Base-by-base conservation (phyloP, 2,113 vertebrate genomes). In the Nerophis lumbriciformis region DNA sequence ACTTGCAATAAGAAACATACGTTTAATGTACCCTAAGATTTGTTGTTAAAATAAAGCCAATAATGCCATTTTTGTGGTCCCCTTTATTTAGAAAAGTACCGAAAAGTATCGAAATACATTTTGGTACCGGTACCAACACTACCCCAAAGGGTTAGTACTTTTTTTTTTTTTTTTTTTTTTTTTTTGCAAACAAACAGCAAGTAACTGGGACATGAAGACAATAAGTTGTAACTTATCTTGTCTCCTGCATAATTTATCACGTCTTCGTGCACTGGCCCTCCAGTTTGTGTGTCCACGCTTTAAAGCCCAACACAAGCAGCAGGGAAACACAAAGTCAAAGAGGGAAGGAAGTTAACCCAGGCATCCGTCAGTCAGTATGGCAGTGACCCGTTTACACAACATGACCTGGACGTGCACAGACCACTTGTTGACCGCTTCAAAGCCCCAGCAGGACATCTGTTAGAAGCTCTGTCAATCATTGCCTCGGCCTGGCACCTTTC, bases 401-500 rank as follows among this genome's bases (percentile, higher is more conserved):
- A 14, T n/a, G 47, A 48, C 14, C 4, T 28, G 45, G 2, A 16
- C 52, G 57, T 60, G 38, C n/a, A 55, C 8, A 28, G 13, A 13
- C 7, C 15, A 42, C 51, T 37, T 16, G 19, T 19, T n/a, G 36
- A 21, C 36, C 51, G 9, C 65, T 55, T 60, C 63, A 76, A 15
- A 68, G 37, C 38, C 56, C 21, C 54, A 15, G 66, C 53, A 42
- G 21, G 14, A 53, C 5, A 47, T 76, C 73, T 63, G 35, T 61
- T 62, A 38, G 53, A 52, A 13, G 12, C 68, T 68, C 69, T 78
- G 79, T 86, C 83, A 88, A 83, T 87, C 68, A 89, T 83, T 88
- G 64, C 10, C n/a, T 53, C 48, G 5, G 15, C 38, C 12, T 12
- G 16, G 38, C n/a, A 52, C 82, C 78, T 84, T 85, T 89, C 65